Evolutionary conservation across 2,797 vertebrate species (phyloP), one percentile per base, ranked within the genome.

Genomic region (Enteromius unitaeniatus): DNA sequence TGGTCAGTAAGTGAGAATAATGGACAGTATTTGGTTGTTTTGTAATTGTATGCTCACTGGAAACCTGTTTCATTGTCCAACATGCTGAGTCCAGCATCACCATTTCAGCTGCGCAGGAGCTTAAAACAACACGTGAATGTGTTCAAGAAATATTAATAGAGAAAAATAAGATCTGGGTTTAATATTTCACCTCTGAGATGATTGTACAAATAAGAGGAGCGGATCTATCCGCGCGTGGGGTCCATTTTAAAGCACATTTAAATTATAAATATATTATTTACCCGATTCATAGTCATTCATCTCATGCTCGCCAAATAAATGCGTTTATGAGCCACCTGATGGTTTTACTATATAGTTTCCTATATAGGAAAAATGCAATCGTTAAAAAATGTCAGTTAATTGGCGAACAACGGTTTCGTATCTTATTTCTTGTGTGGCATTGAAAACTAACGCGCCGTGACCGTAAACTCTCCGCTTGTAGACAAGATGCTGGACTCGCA

Each of bases 51-150:
- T 72, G 42, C 28, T 15, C 60, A 58, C 47, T 86, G 75, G 55
- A 79, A 92, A 92, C 92, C 91, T 88, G 93, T 90, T 90, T 90
- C 91, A 88, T 91, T 93, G 92, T 91, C 87, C 88, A 88, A 88
- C 87, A 88, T 84, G 85, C 88, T 89, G 90, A 86, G 73, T 76
- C 28, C 82, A 78, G 85, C 86, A 86, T 84, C 86, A 72, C 67
- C 23, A 34, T 69, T 68, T 45, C 62, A 23, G 49, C 84, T 55
- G 68, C 53, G 68, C 60, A 49, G 53, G 13, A 69, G 58, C 67
- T 62, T 19, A 23, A 21, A 78, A 81, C 40, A 74, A 69, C 45
- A 67, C 9, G 34, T 37, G 28, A 34, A 64, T 28, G 23, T 14
- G 37, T 62, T 45, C 60, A 19, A 47, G 6, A 42, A 83, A 78